These are phyloP conservation scores for Drosophila robusta DNA, from an alignment of 2,888 invertebrate genomes.

Conservation along the genomic window DNA sequence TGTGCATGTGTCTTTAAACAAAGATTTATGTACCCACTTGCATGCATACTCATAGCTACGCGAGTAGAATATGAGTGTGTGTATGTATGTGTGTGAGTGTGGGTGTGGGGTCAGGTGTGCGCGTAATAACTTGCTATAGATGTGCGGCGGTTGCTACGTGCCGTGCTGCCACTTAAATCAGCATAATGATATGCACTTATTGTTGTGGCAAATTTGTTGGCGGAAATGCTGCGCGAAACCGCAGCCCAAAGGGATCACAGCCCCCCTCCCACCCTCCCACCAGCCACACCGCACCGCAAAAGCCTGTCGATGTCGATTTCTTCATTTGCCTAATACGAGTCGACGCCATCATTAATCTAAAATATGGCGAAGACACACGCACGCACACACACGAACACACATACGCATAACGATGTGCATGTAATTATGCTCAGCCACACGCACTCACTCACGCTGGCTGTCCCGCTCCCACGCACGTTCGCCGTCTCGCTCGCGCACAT, in stretches of 20 bases:
- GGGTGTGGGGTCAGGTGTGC: slow-evolving; percentile 57
- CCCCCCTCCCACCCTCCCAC: neutral
- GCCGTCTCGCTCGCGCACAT: slow-evolving; percentile 41
- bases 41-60: slow-evolving; percentile 66
- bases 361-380: slow-evolving; percentile 76
- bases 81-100: slow-evolving; percentile 6
- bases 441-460: slow-evolving; percentile 27
- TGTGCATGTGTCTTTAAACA: slow-evolving; percentile 79
- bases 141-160: slow-evolving; percentile 44
- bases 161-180: slow-evolving; percentile 74
- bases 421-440: slow-evolving; percentile 65
- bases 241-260: slow-evolving; percentile 31
- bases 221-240: slow-evolving; percentile 76
- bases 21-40: slow-evolving; percentile 80
- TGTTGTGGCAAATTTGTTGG: slow-evolving; percentile 79
- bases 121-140: slow-evolving; percentile 40
- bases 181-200: slow-evolving; percentile 79
- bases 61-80: slow-evolving; percentile 25
- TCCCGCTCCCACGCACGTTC: slow-evolving; percentile 6
- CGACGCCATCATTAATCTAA: slow-evolving; percentile 79
- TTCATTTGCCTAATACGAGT: slow-evolving; percentile 79
- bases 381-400: slow-evolving; percentile 31
- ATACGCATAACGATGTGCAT: slow-evolving; percentile 52
- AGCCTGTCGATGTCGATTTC: slow-evolving; percentile 73
- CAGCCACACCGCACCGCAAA: slow-evolving; percentile 36